phyloP scores from a whole-genome alignment of 2,888 invertebrate species.

The Neoascia interrupta region DNA sequence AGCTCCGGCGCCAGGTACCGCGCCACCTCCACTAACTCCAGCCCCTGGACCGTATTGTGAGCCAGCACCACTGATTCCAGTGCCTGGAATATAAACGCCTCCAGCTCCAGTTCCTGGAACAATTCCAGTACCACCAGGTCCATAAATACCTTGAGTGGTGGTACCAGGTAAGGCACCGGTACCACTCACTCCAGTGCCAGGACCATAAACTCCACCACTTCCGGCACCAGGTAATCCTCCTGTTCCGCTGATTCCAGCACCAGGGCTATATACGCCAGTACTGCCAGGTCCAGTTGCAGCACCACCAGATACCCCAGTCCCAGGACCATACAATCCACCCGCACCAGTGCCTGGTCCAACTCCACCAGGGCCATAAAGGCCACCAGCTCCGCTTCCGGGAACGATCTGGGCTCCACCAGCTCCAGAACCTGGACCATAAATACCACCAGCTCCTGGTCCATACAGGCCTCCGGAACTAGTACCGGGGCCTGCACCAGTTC shows the following conservation, averaged over 20 bases:
- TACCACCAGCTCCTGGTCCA: not conserved
- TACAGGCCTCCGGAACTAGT: no score
- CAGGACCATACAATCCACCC: constrained; percentile 13
- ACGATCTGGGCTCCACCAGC: constrained; percentile 11
- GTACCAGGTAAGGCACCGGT: no score
- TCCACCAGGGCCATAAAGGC: constrained; percentile 27
- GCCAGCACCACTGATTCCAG: not conserved
- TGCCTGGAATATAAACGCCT: not conserved
- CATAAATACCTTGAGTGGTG: no score
- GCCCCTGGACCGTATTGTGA: not conserved
- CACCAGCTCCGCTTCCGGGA: constrained; percentile 7
- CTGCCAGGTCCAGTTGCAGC: constrained; percentile 44
- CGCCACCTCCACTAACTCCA: not conserved
- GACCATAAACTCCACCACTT: constrained; percentile 12
- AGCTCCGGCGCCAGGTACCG: not conserved
- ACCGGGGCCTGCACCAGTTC: not conserved
- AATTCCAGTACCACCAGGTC: constrained; percentile 12
- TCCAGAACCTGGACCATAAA: not conserved
- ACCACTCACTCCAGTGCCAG: no score
- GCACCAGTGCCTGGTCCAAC: constrained; percentile 25
- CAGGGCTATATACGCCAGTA: not conserved
- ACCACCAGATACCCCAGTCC: constrained; percentile 61
- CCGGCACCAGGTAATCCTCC: no score
- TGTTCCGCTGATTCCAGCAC: not conserved
- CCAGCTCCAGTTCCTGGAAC: constrained; percentile 30